Percentiles rank a stretch among this genome's conserved stretches.
phyloP scores from a whole-genome alignment of 2,888 invertebrate species.

The Gastrophysa polygoni region DNA sequence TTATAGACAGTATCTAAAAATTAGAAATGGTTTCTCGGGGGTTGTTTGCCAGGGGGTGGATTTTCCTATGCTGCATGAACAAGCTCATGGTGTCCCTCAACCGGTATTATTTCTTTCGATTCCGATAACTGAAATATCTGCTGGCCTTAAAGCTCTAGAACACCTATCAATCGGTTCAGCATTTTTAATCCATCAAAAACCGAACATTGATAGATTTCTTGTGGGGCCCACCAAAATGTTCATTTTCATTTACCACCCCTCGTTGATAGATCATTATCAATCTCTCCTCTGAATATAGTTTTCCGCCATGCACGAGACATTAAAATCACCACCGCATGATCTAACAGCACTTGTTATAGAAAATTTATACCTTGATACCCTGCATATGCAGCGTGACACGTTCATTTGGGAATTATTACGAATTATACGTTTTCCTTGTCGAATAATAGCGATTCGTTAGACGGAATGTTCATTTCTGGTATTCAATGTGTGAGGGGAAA shows the following conservation, averaged over 20 bases:
- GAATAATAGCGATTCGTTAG: conserved; percentile 15
- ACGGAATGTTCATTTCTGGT: not conserved
- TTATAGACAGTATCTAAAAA: too few relatives aligned
- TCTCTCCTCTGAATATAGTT: conserved; percentile 2
- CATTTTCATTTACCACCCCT: not conserved
- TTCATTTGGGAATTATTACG: conserved; percentile 20
- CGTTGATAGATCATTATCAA: not conserved
- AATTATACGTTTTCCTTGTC: conserved; percentile 18
- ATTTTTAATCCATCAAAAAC: too few relatives aligned
- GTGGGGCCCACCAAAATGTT: too few relatives aligned
- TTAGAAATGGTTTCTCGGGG: too few relatives aligned
- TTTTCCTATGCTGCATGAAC: too few relatives aligned
- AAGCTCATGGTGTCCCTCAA: too few relatives aligned
- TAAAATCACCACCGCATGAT: conserved; percentile 14
- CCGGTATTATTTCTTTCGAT: too few relatives aligned
- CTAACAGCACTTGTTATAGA: conserved; percentile 19
- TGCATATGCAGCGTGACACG: conserved; percentile 16
- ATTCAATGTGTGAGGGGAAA: not conserved
- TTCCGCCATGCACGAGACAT: conserved; percentile 20
- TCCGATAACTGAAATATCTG: too few relatives aligned
- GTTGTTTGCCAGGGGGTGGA: too few relatives aligned
- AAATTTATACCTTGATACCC: conserved; percentile 12
- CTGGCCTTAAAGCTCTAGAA: too few relatives aligned
- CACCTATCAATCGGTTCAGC: too few relatives aligned
- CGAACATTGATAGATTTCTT: too few relatives aligned